phyloP scores from a whole-genome alignment of 2,797 vertebrate genomes.

The Astyanax mexicanus region DNA sequence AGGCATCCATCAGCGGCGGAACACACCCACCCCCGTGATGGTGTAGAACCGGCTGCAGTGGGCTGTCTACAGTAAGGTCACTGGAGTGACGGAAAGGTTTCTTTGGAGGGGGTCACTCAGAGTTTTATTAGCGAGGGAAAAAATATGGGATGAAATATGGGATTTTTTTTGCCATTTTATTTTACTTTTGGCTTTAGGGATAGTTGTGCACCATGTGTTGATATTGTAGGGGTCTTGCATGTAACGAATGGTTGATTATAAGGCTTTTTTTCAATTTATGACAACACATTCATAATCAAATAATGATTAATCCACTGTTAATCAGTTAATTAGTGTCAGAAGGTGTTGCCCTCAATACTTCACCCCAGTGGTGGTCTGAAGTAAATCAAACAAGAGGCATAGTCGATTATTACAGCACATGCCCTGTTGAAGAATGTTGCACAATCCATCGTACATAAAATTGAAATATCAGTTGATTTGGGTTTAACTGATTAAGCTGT shows the following conservation, averaged over 20 bases:
- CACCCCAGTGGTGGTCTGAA: background rate
- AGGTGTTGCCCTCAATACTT: background rate
- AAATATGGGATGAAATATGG: background rate
- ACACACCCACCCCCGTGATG: background rate
- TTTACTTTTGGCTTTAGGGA: no score
- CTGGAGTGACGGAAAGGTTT: slow-evolving; percentile 28
- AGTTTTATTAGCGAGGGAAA: background rate
- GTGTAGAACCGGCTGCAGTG: background rate
- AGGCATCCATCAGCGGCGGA: slow-evolving; percentile 43
- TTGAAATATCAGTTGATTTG: background rate
- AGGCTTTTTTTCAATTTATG: background rate
- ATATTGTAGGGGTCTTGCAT: background rate
- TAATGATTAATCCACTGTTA: slow-evolving; percentile 12
- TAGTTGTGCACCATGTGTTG: background rate
- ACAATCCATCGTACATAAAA: background rate
- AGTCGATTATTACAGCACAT: background rate
- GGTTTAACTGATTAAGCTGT: no score
- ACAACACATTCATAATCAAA: slow-evolving; percentile 10
- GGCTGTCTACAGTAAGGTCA: slow-evolving; percentile 35
- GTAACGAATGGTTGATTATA: slow-evolving; percentile 1
- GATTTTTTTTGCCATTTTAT: background rate
- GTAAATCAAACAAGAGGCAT: slow-evolving; percentile 7
- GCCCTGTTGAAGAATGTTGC: background rate
- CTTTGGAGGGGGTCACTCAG: background rate
- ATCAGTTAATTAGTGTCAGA: slow-evolving; percentile 13